These are phyloP conservation scores for Ashinkailepas kermadecensis DNA, from an alignment of 2,888 invertebrate species.

Conservation along the genomic window DNA sequence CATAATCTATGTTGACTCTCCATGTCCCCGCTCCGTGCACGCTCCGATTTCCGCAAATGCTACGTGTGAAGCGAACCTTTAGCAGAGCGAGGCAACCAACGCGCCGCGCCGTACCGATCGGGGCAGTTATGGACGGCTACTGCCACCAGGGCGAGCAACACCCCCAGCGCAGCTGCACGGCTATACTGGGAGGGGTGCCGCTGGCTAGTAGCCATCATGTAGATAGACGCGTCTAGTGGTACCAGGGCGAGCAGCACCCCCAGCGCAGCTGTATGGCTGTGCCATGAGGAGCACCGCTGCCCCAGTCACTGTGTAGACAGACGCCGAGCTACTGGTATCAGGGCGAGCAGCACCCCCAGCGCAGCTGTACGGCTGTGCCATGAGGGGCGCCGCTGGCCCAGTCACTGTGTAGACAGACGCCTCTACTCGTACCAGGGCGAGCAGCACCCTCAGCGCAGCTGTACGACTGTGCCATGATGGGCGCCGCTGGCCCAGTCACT, in stretches of 20 bases:
- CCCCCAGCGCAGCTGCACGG: conserved; percentile 87
- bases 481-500: too few relatives aligned
- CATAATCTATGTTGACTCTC: too few relatives aligned
- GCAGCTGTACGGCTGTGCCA: conserved; percentile 79
- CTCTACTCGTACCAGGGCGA: conserved; percentile 87
- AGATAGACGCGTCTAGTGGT: conserved; percentile 55
- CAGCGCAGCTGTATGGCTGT: conserved; percentile 87
- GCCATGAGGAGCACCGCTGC: conserved; percentile 43
- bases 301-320: too few relatives aligned
- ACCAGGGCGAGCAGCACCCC: conserved; percentile 95
- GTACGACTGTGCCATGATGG: conserved; percentile 66
- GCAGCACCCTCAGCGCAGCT: conserved; percentile 87
- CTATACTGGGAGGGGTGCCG: conserved; percentile 54
- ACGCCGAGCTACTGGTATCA: conserved; percentile 73
- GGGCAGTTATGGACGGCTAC: too few relatives aligned
- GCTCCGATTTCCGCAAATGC: too few relatives aligned
- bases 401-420: neutral
- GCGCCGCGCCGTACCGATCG: too few relatives aligned
- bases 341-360: conserved; percentile 92
- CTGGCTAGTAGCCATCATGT: too few relatives aligned
- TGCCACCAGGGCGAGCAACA: conserved; percentile 64
- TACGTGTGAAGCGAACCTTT: too few relatives aligned
- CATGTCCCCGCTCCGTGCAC: too few relatives aligned
- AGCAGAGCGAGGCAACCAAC: too few relatives aligned
- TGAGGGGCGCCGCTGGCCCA: too few relatives aligned